Evolutionary conservation across 2,888 invertebrate genomes (phyloP).

Genomic region (Cacoxenus indagator): DNA sequence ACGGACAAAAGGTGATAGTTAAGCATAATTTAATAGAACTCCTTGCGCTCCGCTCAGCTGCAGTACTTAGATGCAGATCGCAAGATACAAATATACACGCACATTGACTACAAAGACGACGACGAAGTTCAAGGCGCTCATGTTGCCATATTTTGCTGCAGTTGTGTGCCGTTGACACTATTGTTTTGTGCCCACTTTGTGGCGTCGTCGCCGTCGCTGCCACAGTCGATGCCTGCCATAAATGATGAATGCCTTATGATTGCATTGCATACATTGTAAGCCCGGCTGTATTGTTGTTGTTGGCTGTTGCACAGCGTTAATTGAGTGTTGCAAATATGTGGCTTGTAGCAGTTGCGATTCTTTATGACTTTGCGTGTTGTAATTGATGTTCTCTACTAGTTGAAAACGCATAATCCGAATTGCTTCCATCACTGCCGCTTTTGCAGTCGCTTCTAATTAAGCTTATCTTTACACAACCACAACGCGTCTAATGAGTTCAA

Average conservation of each 20-base stretch:
- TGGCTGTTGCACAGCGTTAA: constrained; percentile 60
- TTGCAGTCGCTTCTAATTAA: neutral
- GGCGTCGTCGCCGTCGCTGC: neutral
- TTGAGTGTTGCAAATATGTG: constrained; percentile 63
- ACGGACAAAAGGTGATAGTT: constrained; percentile 54
- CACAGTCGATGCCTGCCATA: constrained; percentile 49
- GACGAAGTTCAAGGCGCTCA: constrained; percentile 10
- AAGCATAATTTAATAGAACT: constrained; percentile 52
- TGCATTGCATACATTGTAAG: constrained; percentile 47
- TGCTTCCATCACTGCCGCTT: neutral
- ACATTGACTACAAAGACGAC: neutral
- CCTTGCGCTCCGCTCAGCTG: neutral
- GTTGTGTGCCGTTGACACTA: constrained; percentile 49
- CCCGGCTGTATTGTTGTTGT: constrained; percentile 22
- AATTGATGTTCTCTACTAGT: constrained; percentile 17
- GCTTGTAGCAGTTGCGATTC: constrained; percentile 50
- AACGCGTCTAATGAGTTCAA: neutral
- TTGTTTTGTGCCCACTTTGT: constrained; percentile 59
- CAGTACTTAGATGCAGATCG: too few relatives aligned
- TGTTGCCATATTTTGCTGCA: neutral
- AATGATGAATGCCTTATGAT: constrained; percentile 60
- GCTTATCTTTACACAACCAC: neutral
- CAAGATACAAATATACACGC: too few relatives aligned
- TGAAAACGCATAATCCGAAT: constrained; percentile 5
- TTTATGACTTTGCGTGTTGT: constrained; percentile 58